Conservation (phyloP, 2,797 vertebrate genomes). For the Linurgus olivaceus region DNA sequence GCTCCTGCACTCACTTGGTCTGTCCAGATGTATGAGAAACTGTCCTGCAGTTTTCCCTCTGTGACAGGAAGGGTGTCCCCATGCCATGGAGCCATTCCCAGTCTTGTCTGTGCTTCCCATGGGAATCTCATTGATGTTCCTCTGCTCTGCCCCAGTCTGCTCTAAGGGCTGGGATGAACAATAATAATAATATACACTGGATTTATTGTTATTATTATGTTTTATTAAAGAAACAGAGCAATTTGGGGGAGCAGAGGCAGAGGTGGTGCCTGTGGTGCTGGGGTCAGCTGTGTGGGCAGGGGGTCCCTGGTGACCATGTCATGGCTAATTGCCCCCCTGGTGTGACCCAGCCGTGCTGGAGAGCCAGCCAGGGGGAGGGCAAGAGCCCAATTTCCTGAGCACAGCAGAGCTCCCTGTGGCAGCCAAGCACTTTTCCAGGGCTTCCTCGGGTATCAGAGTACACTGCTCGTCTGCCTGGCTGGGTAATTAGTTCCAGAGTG, state of each 20-base stretch:
- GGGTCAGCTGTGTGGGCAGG: not conserved
- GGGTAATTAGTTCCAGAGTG: constrained; percentile 42
- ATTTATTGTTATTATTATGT: not conserved
- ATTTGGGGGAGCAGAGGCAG: rapidly evolving
- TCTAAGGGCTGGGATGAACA: not conserved
- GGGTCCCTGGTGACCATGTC: not conserved
- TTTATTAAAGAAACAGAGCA: not conserved
- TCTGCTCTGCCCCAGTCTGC: not conserved
- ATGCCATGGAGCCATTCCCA: not conserved
- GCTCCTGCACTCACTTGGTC: not conserved
- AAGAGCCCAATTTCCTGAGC: constrained; percentile 51
- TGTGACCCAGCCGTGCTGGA: not conserved
- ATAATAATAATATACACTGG: not conserved
- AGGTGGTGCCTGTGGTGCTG: not conserved
- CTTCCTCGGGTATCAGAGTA: not conserved
- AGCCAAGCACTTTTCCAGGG: not conserved
- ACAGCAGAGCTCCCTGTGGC: not conserved
- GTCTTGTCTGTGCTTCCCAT: not conserved
- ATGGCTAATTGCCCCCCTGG: not conserved
- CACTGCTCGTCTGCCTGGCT: not conserved
- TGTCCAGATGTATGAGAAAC: not conserved
- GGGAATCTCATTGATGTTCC: not conserved
- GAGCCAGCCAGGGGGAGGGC: not conserved
- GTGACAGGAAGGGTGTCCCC: not conserved
- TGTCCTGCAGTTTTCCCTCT: not conserved